Evolutionary conservation across 2,888 invertebrate genomes (phyloP), one percentile per base, ranked within the genome.

Genomic region (Rhyacophila evoluta): DNA sequence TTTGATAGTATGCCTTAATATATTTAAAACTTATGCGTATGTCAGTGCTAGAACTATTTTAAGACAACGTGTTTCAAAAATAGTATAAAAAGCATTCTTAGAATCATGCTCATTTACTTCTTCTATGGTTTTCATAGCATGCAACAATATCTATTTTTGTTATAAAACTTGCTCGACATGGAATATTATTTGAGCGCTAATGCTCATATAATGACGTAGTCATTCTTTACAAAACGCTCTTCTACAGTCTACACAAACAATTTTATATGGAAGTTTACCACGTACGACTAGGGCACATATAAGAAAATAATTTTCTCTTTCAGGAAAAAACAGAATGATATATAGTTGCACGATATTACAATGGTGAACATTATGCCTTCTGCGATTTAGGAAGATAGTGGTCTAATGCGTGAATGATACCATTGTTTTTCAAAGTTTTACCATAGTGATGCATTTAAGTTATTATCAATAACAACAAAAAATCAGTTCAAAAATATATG

Each of bases 251-350:
- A 55, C 15, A 15, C 55, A 55, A 55, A 55, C 55, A 55, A 55
- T 55, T 19, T 19, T 19, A 6, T 41, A 10, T 55, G 15, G 12
- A 55, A 55, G 55, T 55, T 55, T 55, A 19, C 55, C 55, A 55
- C 55, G 55, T 55, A 55, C 55, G 12, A 10, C 72, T 11, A 38
- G 27, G 1, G 19, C 68, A 67, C 37, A 41, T 37, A 71, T 15
- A 71, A 70, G 79, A 76, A 79, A 79, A 79, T 79, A 72, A 79
- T 76, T 79, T 79, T 76, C 75, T 69, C 76, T 73, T 67, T 33
- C 79, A 79, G 79, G 79, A 79, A 79, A 79, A 79, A 79, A 79
- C 79, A 69, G 79, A 41, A 79, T 79, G 79, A 79, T 79, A 79
- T 79, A 79, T 79, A 41, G 76, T 38, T 15, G 72, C 41, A 69